Evolutionary conservation across 1,140 invertebrate species (phyloP).

Genomic region (Drosophila sp.): DNA sequence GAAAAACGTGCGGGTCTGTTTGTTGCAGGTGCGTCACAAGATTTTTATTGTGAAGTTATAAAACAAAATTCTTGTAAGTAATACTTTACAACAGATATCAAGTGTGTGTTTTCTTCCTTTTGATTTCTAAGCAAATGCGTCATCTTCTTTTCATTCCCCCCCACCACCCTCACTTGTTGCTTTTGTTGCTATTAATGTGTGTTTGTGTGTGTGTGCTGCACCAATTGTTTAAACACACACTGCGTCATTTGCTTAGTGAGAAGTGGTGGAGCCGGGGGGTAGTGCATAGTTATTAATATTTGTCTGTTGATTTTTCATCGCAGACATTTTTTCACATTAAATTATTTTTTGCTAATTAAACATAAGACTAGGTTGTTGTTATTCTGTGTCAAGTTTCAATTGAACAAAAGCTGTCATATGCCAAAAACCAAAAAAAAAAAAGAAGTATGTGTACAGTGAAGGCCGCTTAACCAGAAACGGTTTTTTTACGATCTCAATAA

Average conservation of each 20-base stretch:
- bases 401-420: not conserved
- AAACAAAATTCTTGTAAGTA: not conserved
- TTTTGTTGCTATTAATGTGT: not conserved
- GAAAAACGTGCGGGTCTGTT: not conserved
- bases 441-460: too few relatives aligned
- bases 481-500: too few relatives aligned
- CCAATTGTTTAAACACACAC: constrained; percentile 13
- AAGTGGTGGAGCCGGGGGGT: not conserved
- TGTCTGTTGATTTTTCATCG: constrained; percentile 1
- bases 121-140: constrained; percentile 1
- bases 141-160: not conserved
- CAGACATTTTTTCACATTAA: not conserved
- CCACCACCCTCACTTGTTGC: not conserved
- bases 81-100: not conserved
- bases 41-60: not conserved
- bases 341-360: constrained; percentile 7
- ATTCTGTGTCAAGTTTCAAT: constrained; percentile 1
- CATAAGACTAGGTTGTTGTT: not conserved
- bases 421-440: too few relatives aligned
- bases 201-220: not conserved
- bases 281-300: constrained; percentile 4
- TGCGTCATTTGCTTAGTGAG: constrained; percentile 3
- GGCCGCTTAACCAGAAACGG: too few relatives aligned
- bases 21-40: not conserved
- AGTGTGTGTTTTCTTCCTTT: not conserved